Percentiles rank a stretch among this genome's conserved stretches.
These are phyloP conservation scores for Scaptomyza hsui DNA, from an alignment of 1,140 invertebrate genomes.

Conservation along the genomic window DNA sequence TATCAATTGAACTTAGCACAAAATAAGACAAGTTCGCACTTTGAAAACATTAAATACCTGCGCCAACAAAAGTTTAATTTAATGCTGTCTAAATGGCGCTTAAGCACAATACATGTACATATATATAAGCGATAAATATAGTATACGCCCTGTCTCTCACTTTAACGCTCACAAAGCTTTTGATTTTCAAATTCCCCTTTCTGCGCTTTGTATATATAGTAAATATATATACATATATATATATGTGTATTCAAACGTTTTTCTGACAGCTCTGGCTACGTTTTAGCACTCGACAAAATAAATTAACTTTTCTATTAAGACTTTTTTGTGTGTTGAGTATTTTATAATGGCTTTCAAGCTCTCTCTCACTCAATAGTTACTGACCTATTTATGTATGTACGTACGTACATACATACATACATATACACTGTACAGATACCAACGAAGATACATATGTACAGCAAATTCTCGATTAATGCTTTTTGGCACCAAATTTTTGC, in stretches of 20 bases:
- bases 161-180: neutral
- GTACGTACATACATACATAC: too few species aligned
- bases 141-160: neutral
- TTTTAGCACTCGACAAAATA: conserved; percentile 8
- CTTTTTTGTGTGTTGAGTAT: neutral
- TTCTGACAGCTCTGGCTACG: conserved; percentile 16
- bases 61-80: too few species aligned
- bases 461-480: conserved; percentile 11
- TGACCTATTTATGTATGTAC: neutral
- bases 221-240: too few species aligned
- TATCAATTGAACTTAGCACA: too few species aligned
- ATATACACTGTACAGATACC: neutral
- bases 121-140: neutral
- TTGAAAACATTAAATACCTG: too few species aligned
- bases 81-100: neutral
- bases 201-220: neutral
- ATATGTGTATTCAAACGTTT: neutral
- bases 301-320: conserved; percentile 14
- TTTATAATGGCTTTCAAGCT: conserved; percentile 1
- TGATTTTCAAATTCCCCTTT: neutral
- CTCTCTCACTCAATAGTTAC: neutral
- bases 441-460: neutral
- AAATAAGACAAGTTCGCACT: too few species aligned
- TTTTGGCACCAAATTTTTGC: neutral
- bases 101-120: neutral